Evolutionary conservation across 1,140 invertebrate species (phyloP).

Genomic region (Ips nitidus): DNA sequence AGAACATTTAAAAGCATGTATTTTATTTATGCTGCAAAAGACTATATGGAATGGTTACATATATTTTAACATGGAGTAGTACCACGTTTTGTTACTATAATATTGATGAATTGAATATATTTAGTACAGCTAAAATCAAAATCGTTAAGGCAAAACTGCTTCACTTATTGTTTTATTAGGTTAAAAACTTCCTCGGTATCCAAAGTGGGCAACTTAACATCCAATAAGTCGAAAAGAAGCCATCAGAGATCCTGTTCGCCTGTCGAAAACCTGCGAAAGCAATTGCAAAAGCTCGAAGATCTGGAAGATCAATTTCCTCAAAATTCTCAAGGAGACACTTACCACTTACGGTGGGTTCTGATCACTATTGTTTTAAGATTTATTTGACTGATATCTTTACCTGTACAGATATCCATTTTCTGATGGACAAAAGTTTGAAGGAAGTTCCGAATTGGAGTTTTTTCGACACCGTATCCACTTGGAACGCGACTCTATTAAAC

Average conservation of each 20-base stretch:
- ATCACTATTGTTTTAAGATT: background rate
- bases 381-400: background rate
- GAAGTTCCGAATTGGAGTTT: constrained; percentile 73
- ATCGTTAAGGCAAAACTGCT: too few species aligned
- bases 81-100: too few species aligned
- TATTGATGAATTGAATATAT: too few species aligned
- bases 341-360: constrained; percentile 64
- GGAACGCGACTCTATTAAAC: constrained; percentile 73
- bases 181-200: constrained; percentile 63
- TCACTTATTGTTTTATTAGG: constrained; percentile 1
- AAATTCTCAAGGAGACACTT: constrained; percentile 64
- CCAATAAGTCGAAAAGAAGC: constrained; percentile 33
- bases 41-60: too few species aligned
- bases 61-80: too few species aligned
- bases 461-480: constrained; percentile 76
- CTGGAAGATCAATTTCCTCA: constrained; percentile 75
- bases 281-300: constrained; percentile 76
- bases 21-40: too few species aligned
- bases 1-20: too few species aligned
- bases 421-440: constrained; percentile 50
- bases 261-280: constrained; percentile 73
- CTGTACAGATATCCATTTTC: constrained; percentile 48
- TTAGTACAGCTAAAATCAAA: too few species aligned
- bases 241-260: constrained; percentile 62
- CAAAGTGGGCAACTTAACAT: constrained; percentile 51